Evolutionary conservation across 2,797 vertebrate genomes (phyloP), one percentile per base, ranked within the genome.

Genomic region (Molossus alvarezi): DNA sequence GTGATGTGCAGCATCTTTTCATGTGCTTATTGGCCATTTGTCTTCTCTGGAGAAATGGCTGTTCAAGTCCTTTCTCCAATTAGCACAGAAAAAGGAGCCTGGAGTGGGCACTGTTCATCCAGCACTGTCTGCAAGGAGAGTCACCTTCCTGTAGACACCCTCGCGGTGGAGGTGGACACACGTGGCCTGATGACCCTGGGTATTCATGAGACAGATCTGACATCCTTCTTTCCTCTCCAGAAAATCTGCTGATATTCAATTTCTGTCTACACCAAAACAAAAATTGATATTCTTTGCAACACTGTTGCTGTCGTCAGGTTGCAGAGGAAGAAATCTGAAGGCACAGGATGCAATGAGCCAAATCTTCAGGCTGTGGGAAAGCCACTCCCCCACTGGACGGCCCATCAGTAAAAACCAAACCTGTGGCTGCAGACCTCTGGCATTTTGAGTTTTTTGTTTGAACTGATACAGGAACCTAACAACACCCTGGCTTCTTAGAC

Each of bases 241-340:
- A 33, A 29, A 48, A 53, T 25, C 89, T 80, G 51, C 72, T 84
- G 65, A 29, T 58, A 53, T 37, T 84, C 51, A 60, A 45, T 9
- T 85, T 92, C 79, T 89, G 15, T 25, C 88, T 53, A 60, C n/a
- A 12, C 9, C 75, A 75, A 94, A 77, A 67, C 25, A 89, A 75
- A 67, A 53, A 82, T 1, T 12, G 67, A 84, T 72, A 33, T 33
- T 65, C 41, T 55, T 25, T 9, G 75, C 88, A 57, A 72, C 58
- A 75, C 37, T 64, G 3, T 15, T 58, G 20, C 9, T 84, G 8
- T 72, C 15, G 65, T 55, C 8, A 37, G 12, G 15, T 29, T 73
- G 23, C 53, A 89, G 81, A 60, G 23, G 23, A 77, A 90, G 55
- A 9, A 23, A 12, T 29, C 21, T 9, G 25, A 27, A 51, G 51